Base-by-base conservation (phyloP, 2,888 invertebrate genomes). In the Acleris literana region DNA sequence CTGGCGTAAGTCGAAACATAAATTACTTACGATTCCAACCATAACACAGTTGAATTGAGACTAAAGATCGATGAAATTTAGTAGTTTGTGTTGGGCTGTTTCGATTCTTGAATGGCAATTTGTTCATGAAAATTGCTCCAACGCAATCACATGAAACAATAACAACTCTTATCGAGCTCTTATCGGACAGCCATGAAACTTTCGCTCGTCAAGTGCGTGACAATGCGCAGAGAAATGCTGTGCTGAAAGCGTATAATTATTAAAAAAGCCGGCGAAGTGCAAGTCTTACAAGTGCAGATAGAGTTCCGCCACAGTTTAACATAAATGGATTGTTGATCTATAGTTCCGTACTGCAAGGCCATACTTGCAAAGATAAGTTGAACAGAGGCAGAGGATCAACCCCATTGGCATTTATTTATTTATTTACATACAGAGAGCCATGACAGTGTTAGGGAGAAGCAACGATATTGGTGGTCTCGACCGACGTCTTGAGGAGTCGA, bases 81-180 rank as follows among this genome's bases (percentile, higher is more conserved):
- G 13, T 13, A 39, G 39, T 39, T n/a, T 7, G 46, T n/a, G 46
- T 46, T n/a, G 46, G 17, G 46, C 5, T 17, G 46, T 46, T 46
- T 46, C 17, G 46, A 17, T 46, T n/a, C 16, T 16, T n/a, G 43
- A 39, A 39, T 13, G 39, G 57, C 63, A 64, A 66, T 57, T 69
- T 49, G 54, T 49, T 57, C 16, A 16, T 60, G 57, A 33, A 55
- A 69, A 69, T 61, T 55, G 46, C 67, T 61, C 11, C 60, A 63
- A 48, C 53, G 53, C 64, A 63, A 46, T 65, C 69, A 64, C 62
- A 39, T 68, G 70, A 57, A 75, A 75, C 71, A 75, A 75, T 70
- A 75, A 74, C 71, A 74, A 48, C 51, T 61, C 69, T 69, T 72
- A 75, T 75, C 74, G 54, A 18, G 39, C 16, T 29, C 53, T 61